A percentile compares a stretch with the other conserved stretches of the same genome.
Evolutionary conservation across 2,888 invertebrate species (phyloP).

Genomic region (Notodonta ziczac): DNA sequence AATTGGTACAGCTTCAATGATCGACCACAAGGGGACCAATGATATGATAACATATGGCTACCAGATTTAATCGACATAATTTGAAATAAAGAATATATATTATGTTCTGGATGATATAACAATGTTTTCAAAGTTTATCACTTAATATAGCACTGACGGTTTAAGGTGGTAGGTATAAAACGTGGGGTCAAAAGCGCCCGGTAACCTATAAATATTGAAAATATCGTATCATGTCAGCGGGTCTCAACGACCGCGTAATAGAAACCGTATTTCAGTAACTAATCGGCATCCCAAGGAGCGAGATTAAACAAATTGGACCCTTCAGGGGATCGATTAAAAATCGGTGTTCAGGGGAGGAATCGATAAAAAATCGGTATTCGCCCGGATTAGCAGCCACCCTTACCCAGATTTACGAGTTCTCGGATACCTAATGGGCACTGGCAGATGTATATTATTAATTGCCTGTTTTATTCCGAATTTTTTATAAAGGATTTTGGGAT

Average conservation of each 20-base stretch:
- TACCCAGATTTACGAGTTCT: conserved; percentile 35
- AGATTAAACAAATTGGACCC: conserved; percentile 39
- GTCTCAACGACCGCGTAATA: neutral
- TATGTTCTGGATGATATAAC: too few relatives aligned
- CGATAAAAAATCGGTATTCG: conserved; percentile 44
- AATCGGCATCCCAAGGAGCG: conserved; percentile 33
- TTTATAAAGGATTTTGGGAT: conserved; percentile 5
- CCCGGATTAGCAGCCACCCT: conserved; percentile 37
- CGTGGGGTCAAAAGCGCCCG: too few relatives aligned
- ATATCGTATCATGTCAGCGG: neutral
- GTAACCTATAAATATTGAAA: neutral
- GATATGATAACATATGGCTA: too few relatives aligned
- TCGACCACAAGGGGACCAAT: too few relatives aligned
- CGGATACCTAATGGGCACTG: conserved; percentile 28
- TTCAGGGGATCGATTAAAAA: conserved; percentile 41
- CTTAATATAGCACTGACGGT: too few relatives aligned
- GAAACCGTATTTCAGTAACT: conserved; percentile 25
- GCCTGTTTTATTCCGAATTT: conserved; percentile 18
- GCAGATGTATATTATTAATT: conserved; percentile 33
- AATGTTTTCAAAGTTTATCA: too few relatives aligned
- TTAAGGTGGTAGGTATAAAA: too few relatives aligned
- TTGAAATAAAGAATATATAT: too few relatives aligned
- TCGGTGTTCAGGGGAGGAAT: conserved; percentile 32
- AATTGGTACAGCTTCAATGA: too few relatives aligned
- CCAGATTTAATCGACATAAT: too few relatives aligned